These are phyloP conservation scores for Sphinx pinastri DNA, from an alignment of 2,888 invertebrate genomes.

Conservation along the genomic window DNA sequence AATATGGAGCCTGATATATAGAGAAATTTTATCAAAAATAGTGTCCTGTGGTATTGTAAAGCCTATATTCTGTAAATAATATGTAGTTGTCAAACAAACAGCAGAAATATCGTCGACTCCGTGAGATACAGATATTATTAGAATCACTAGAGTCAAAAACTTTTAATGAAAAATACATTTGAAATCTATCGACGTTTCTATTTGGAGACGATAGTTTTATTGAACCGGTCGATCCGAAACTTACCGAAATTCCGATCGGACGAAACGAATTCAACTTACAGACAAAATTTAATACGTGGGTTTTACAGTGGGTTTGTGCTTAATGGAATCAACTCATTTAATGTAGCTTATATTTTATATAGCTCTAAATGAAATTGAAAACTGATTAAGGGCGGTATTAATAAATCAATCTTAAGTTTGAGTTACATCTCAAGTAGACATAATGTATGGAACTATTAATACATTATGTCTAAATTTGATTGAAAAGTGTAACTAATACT, in stretches of 20 bases:
- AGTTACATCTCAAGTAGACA: too few relatives aligned
- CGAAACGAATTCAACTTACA: constrained; percentile 24
- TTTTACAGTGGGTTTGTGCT: not conserved
- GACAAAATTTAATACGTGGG: constrained; percentile 4
- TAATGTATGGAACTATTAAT: too few relatives aligned
- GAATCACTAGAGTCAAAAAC: constrained; percentile 3
- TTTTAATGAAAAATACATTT: constrained; percentile 22
- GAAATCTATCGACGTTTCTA: constrained; percentile 14
- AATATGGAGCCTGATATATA: too few relatives aligned
- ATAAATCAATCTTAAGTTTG: too few relatives aligned
- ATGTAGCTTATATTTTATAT: constrained; percentile 10
- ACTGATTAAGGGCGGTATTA: too few relatives aligned
- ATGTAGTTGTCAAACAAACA: not conserved
- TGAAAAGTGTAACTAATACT: too few relatives aligned
- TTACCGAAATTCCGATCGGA: constrained; percentile 22
- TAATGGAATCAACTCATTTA: not conserved
- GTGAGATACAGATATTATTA: constrained; percentile 3
- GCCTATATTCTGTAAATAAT: too few relatives aligned
- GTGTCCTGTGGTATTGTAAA: too few relatives aligned
- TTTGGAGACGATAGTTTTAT: constrained; percentile 20
- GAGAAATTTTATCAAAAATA: too few relatives aligned
- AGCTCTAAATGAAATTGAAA: constrained; percentile 9
- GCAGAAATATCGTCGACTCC: not conserved
- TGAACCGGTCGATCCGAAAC: not conserved
- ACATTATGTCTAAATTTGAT: too few relatives aligned